Evolutionary conservation across 2,888 invertebrate species (phyloP).

Genomic region (Lysandra coridon): DNA sequence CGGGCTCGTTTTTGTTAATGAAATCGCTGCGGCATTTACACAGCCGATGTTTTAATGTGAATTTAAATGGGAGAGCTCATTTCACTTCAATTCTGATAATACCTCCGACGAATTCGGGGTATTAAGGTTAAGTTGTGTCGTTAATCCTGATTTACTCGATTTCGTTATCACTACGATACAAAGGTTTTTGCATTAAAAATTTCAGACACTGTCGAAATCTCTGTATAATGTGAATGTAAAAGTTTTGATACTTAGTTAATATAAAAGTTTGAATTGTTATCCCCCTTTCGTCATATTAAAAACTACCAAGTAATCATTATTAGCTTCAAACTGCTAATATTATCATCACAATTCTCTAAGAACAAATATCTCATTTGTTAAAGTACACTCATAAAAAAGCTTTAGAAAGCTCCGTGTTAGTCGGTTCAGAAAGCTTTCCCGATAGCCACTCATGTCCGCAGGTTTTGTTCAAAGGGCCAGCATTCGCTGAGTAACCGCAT

Average conservation of each 20-base stretch:
- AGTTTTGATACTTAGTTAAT: neutral
- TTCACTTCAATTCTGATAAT: slow-evolving; percentile 28
- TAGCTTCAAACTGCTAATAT: neutral
- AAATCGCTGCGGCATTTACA: slow-evolving; percentile 32
- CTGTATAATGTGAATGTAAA: neutral
- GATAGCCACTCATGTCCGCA: slow-evolving; percentile 50
- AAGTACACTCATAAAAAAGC: neutral
- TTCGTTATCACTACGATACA: neutral
- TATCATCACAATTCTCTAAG: neutral
- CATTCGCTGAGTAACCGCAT: slow-evolving; percentile 54
- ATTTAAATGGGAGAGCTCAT: slow-evolving; percentile 28
- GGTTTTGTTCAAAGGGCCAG: slow-evolving; percentile 45
- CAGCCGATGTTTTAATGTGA: slow-evolving; percentile 31
- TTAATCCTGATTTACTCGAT: slow-evolving; percentile 25
- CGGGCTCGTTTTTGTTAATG: slow-evolving; percentile 36
- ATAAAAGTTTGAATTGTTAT: no score
- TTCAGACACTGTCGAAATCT: neutral
- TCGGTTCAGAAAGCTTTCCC: slow-evolving; percentile 52
- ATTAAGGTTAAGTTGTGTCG: slow-evolving; percentile 31
- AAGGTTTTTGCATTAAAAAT: neutral
- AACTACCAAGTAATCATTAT: neutral
- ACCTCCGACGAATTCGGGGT: slow-evolving; percentile 18
- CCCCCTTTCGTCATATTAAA: no score
- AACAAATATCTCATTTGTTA: slow-evolving; percentile 3
- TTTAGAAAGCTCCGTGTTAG: slow-evolving; percentile 7